Evolutionary conservation across 2,888 invertebrate genomes (phyloP), one percentile per base, ranked within the genome.

Genomic region (Eupithecia subumbrata): DNA sequence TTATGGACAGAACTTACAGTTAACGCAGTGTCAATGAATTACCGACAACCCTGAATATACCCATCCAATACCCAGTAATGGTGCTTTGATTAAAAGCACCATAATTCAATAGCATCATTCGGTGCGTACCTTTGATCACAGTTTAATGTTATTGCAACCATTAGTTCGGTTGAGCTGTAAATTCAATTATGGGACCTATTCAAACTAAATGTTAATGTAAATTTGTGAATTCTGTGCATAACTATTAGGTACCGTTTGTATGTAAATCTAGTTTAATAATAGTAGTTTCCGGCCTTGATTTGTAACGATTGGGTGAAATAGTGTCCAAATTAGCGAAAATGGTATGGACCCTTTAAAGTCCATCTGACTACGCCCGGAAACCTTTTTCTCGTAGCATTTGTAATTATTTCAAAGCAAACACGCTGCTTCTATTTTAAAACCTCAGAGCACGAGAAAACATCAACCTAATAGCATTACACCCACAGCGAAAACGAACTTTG

Each of bases 91-190:
- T 60, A 71, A 74, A 71, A 60, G 68, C 60, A 34, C 16, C 43
- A 67, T 63, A 71, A 67, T 60, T 71, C 67, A 71, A 74, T 68
- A 71, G 37, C 56, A 30, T 64, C 37, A 70, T 64, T 63, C 45
- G 30, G 56, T 40, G 66, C 37, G 40, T 69, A 66, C 48, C 43
- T 70, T 74, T 70, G 70, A 74, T 70, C 69, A 74, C 25, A 73
- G 45, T 73, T 69, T 64, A 70, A 70, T 70, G 74, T 74, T 70
- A 74, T 74, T 70, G 69, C 69, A 18, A n/a, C 69, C 48, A 74
- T 74, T 74, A 74, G 64, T 70, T 70, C 48, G n/a, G 52, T 74
- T 48, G 69, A 74, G 18, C 63, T 48, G 68, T 70, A 48, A 70
- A 74, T 74, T 74, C 74, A 74, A 73, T 74, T 52, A 72, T 40